Evolutionary conservation across 2,113 vertebrate genomes (phyloP).

Genomic region (Notothenia coriiceps): DNA sequence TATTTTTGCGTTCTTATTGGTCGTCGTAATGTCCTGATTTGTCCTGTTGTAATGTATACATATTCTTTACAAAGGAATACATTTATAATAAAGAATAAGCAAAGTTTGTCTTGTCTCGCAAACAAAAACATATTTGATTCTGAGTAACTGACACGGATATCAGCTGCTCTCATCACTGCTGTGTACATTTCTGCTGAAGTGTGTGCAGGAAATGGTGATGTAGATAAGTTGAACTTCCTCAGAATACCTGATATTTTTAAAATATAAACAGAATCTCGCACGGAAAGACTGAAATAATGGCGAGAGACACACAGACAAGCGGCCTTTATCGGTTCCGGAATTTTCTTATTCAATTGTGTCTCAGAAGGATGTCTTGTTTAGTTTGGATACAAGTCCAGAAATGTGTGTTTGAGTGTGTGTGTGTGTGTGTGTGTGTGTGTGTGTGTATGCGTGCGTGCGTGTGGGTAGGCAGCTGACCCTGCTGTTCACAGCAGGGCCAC

Average conservation of each 20-base stretch:
- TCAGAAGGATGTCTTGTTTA: conserved; percentile 65
- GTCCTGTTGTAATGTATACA: too few species aligned
- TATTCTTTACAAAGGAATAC: neutral
- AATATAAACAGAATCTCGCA: neutral
- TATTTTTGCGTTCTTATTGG: neutral
- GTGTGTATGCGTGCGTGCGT: conserved; percentile 28
- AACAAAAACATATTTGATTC: neutral
- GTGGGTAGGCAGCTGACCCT: conserved; percentile 76
- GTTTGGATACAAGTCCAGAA: conserved; percentile 51
- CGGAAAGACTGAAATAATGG: neutral
- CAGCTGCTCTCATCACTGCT: neutral
- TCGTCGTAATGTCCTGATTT: neutral
- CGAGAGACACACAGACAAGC: conserved; percentile 16
- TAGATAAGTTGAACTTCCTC: conserved; percentile 36
- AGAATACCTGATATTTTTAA: conserved; percentile 16
- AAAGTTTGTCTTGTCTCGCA: neutral
- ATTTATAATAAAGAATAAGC: too few species aligned
- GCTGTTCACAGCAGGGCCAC: conserved; percentile 70
- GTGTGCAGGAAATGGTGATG: conserved; percentile 8
- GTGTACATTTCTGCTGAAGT: neutral
- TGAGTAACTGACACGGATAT: neutral
- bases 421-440: conserved; percentile 21
- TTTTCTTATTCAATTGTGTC: conserved; percentile 60
- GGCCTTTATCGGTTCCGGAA: conserved; percentile 29
- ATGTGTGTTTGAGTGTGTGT: conserved; percentile 29